Evolutionary conservation across 2,113 vertebrate genomes (phyloP), one percentile per base, ranked within the genome.

Genomic region (Myxocyprinus asiaticus): DNA sequence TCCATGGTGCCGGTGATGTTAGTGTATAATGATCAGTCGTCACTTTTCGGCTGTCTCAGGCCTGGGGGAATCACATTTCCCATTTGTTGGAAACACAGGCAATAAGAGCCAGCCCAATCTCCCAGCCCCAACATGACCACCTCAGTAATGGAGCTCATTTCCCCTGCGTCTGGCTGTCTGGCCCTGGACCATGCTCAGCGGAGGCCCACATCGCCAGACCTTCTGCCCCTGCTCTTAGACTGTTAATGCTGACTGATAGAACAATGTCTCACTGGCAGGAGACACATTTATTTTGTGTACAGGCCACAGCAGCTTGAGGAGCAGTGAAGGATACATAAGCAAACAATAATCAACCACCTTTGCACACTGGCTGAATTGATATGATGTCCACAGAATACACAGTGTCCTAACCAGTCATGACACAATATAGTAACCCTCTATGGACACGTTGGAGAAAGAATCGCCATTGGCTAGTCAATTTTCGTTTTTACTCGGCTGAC

Each of bases 81-180:
- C 76, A 67, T 72, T 78, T 76, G 80, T 82, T 68, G 66, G 62
- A 42, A 84, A 79, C 76, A 63, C 72, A 55, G 56, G 72, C 71
- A 79, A 51, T 76, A 68, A 71, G 70, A 17, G 67, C 48, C 69
- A 48, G 17, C 50, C 80, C 69, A 64, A 68, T 74, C 53, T 78
- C 67, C 53, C 77, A 63, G 45, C 44, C 62, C 55, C 56, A 70
- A 61, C 66, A 71, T 73, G 70, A 44, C 55, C 62, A 14, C 66
- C 69, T 70, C 76, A 11, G 67, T 83, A 81, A 83, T 72, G 67
- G 81, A 83, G 81, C 79, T 83, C 79, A 67, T 83, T 79, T 81
- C 76, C 76, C 68, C 67, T 6, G 61, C 62, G 76, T 73, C 56
- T 63, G 61, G 67, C 63, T 70, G 45, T 71, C 55, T 48, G 82